A percentile compares a stretch with the other conserved stretches of the same genome.
These are phyloP conservation scores for Trematomus bernacchii DNA, from an alignment of 2,797 vertebrate species.

Conservation along the genomic window DNA sequence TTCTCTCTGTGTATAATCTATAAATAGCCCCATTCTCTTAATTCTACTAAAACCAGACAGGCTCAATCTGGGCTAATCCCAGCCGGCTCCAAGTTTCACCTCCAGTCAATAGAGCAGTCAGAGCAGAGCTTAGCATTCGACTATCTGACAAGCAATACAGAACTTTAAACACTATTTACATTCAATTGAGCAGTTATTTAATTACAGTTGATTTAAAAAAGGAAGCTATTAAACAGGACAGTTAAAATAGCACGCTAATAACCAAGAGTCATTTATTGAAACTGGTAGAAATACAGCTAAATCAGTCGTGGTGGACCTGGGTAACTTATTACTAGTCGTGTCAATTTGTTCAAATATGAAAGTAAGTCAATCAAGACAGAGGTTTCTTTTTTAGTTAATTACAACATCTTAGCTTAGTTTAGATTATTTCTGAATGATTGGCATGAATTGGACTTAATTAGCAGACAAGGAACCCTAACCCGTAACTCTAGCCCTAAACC, in stretches of 20 bases:
- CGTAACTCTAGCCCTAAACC: too few species aligned
- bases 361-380: too few species aligned
- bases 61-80: conserved; percentile 75
- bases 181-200: not conserved
- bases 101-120: conserved; percentile 57
- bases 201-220: not conserved
- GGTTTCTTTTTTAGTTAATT: too few species aligned
- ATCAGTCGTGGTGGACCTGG: not conserved
- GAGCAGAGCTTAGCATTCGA: conserved; percentile 26
- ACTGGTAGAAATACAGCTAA: not conserved
- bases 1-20: conserved; percentile 35
- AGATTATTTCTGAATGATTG: too few species aligned
- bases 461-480: too few species aligned
- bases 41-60: conserved; percentile 71
- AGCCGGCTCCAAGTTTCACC: conserved; percentile 57
- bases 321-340: not conserved
- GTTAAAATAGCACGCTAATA: not conserved
- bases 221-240: not conserved
- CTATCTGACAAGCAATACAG: not conserved
- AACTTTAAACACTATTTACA: not conserved
- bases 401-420: too few species aligned
- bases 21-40: conserved; percentile 61
- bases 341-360: too few species aligned
- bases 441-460: too few species aligned
- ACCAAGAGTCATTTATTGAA: not conserved